Base-by-base conservation (phyloP, 2,113 vertebrate genomes). In the Nibea albiflora region DNA sequence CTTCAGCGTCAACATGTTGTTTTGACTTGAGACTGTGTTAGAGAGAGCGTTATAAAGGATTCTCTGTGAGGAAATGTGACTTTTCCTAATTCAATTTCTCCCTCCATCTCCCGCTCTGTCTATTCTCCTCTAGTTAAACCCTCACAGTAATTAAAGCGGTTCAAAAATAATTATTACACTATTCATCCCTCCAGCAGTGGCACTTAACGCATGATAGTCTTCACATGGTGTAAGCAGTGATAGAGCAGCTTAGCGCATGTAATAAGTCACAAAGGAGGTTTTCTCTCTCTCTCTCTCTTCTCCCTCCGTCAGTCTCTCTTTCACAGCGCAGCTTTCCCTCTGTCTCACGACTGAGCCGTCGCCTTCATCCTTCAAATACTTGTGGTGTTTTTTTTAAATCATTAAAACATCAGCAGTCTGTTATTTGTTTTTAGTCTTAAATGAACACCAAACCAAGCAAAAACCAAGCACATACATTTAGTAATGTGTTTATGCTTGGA, bases 181-280 rank as follows among this genome's bases (percentile, higher is more conserved):
- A 44, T 70, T 82, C 67, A 66, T 73, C n/a, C 71, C 54, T 8
- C 22, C 44, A 50, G 63, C 63, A 47, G 71, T 52, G 52, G 31
- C 75, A 74, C 42, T 44, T 57, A 80, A 77, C 28, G 44, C 76
- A 80, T 87, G 78, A 84, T 73, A 72, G 54, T 78, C 35, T 84
- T 80, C 85, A 73, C 75, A 79, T 80, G 76, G 85, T 86, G 63
- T 31, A 28, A 65, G 50, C 53, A 44, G 62, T 28, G n/a, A 66
- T 47, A 3, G 63, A 71, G 69, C 19, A 20, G 52, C 62, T 73
- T 39, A 14, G 71, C 73, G 47, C 71, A 74, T 77, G 47, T 66
- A 62, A 69, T 35, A 61, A 5, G 16, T n/a, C 75, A 76, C 76
- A 84, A 74, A 72, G 50, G 61, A 35, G 31, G 8, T 54, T 46